Conservation (phyloP, 2,113 vertebrate species). For the Cisticola juncidis region DNA sequence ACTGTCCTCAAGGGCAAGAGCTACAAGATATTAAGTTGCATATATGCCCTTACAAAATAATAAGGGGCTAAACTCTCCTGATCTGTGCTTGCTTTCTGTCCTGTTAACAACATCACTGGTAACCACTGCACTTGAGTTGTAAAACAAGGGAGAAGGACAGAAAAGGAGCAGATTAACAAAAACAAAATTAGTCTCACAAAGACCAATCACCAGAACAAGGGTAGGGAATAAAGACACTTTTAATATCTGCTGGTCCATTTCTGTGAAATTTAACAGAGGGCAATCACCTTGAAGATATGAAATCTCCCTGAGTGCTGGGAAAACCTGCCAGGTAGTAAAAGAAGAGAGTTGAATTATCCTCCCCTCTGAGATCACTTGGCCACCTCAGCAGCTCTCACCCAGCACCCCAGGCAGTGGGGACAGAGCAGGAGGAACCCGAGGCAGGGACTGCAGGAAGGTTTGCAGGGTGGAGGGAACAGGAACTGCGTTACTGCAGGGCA, state of each 20-base stretch:
- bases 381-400: neutral
- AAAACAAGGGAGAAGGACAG: neutral
- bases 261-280: neutral
- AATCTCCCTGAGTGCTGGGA: neutral
- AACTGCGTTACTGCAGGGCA: neutral
- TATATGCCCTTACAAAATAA: neutral
- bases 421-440: neutral
- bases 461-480: neutral
- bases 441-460: neutral
- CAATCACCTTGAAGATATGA: neutral
- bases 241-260: neutral
- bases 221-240: neutral
- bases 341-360: neutral
- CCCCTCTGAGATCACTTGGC: neutral
- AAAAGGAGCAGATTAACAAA: neutral
- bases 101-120: neutral
- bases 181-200: neutral
- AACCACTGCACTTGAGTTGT: neutral
- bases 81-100: neutral
- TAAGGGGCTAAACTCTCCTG: neutral
- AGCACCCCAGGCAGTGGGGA: neutral
- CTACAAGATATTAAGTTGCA: neutral
- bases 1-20: neutral
- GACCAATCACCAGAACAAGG: neutral
- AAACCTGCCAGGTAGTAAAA: neutral